Conservation (phyloP, 2,888 invertebrate species). For the Mimas tiliae region DNA sequence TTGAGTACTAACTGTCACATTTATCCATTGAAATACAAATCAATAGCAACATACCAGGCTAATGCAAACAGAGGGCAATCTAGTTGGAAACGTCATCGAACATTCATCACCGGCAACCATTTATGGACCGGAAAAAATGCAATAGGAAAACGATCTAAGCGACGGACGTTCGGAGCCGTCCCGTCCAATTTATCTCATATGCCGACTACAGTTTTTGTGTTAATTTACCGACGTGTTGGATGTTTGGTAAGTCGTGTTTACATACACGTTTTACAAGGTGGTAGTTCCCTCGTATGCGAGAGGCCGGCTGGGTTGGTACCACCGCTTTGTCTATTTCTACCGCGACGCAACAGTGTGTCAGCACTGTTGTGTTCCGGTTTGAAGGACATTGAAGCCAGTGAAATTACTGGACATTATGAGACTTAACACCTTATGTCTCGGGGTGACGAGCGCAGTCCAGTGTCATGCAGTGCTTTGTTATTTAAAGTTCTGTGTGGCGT, state of each 20-base stretch:
- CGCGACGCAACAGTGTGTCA: too few species aligned
- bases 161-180: background rate
- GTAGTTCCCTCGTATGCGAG: too few species aligned
- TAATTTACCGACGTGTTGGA: background rate
- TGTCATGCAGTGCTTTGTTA: too few species aligned
- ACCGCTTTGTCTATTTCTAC: too few species aligned
- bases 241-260: background rate
- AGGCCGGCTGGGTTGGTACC: too few species aligned
- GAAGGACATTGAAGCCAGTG: too few species aligned
- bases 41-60: background rate
- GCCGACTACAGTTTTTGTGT: slow-evolving; percentile 5
- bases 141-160: slow-evolving; percentile 10
- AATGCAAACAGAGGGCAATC: slow-evolving; percentile 4
- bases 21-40: background rate
- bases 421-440: too few species aligned
- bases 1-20: background rate
- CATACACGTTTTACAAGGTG: too few species aligned
- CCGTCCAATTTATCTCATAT: slow-evolving; percentile 15
- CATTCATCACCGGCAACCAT: slow-evolving; percentile 21
- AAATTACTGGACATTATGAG: too few species aligned
- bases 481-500: too few species aligned
- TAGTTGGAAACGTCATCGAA: slow-evolving; percentile 1
- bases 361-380: too few species aligned
- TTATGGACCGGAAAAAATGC: slow-evolving; percentile 23
- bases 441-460: too few species aligned